Conservation (phyloP, 1,140 invertebrate species). For the Halictus rubicundus region DNA sequence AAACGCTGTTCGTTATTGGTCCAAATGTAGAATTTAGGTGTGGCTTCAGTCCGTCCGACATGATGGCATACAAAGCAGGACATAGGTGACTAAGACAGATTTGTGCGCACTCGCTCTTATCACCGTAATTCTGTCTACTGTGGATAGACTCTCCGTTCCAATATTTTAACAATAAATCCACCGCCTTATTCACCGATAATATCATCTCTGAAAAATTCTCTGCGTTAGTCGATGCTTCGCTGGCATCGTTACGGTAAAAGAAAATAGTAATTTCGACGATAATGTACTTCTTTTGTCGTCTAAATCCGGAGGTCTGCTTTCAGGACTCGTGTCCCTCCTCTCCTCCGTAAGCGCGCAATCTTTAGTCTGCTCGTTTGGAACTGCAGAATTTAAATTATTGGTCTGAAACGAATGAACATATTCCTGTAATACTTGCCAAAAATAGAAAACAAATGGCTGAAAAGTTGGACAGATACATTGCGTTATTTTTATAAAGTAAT, state of each 20-base stretch:
- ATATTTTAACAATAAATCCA: slow-evolving; percentile 83
- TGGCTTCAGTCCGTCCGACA: slow-evolving; percentile 91
- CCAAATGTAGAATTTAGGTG: slow-evolving; percentile 92
- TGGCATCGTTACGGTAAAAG: background rate
- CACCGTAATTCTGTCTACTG: slow-evolving; percentile 68
- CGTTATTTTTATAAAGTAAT: background rate
- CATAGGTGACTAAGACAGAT: slow-evolving; percentile 88
- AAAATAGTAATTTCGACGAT: background rate
- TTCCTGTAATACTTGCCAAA: no score
- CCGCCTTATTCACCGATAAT: slow-evolving; percentile 84
- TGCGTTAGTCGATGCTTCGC: background rate
- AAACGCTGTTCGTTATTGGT: slow-evolving; percentile 92
- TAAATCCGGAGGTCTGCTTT: slow-evolving; percentile 66
- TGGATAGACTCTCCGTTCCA: slow-evolving; percentile 73
- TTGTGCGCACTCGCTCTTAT: slow-evolving; percentile 83
- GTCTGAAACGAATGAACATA: slow-evolving; percentile 51
- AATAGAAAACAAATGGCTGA: no score
- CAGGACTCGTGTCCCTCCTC: slow-evolving; percentile 56
- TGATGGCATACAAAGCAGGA: slow-evolving; percentile 90
- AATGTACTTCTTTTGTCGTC: slow-evolving; percentile 74
- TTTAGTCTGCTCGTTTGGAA: slow-evolving; percentile 54
- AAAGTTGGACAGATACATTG: no score
- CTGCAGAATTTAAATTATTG: slow-evolving; percentile 49
- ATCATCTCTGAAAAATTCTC: slow-evolving; percentile 82
- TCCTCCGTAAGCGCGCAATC: slow-evolving; percentile 63